Conservation (phyloP, 2,888 invertebrate genomes). For the Nymphalis c-album region DNA sequence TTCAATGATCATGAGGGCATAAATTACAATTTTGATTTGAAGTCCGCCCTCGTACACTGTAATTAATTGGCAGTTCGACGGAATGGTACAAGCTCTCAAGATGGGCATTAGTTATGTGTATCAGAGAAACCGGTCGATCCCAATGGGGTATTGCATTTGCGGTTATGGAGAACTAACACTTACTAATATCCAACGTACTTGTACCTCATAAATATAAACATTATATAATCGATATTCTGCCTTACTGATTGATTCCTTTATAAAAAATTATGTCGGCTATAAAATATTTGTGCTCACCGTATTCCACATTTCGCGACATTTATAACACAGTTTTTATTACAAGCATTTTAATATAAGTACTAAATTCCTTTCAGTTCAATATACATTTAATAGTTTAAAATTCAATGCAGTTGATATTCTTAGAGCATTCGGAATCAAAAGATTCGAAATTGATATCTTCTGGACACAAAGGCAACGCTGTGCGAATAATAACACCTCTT, state of each 20-base stretch:
- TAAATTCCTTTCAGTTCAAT: constrained; percentile 6
- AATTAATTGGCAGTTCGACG: constrained; percentile 68
- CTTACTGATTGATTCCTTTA: no score
- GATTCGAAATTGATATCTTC: constrained; percentile 74
- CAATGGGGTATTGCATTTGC: constrained; percentile 69
- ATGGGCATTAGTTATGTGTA: constrained; percentile 66
- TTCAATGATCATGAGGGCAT: constrained; percentile 25
- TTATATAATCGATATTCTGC: constrained; percentile 7
- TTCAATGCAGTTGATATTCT: constrained; percentile 29
- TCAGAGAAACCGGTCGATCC: constrained; percentile 60
- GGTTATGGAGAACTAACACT: constrained; percentile 44
- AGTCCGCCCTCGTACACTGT: constrained; percentile 47
- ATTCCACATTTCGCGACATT: background rate
- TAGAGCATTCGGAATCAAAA: constrained; percentile 36
- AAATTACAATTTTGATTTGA: constrained; percentile 61
- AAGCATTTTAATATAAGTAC: constrained; percentile 9
- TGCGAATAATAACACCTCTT: constrained; percentile 68
- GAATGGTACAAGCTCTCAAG: constrained; percentile 53
- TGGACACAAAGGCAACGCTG: constrained; percentile 70
- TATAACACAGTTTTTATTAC: background rate
- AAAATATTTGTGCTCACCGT: background rate
- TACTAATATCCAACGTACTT: constrained; percentile 14
- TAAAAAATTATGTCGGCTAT: no score
- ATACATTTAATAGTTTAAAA: constrained; percentile 17
- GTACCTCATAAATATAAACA: constrained; percentile 11